phyloP scores from a whole-genome alignment of 2,888 invertebrate genomes.

The Oligia strigilis region DNA sequence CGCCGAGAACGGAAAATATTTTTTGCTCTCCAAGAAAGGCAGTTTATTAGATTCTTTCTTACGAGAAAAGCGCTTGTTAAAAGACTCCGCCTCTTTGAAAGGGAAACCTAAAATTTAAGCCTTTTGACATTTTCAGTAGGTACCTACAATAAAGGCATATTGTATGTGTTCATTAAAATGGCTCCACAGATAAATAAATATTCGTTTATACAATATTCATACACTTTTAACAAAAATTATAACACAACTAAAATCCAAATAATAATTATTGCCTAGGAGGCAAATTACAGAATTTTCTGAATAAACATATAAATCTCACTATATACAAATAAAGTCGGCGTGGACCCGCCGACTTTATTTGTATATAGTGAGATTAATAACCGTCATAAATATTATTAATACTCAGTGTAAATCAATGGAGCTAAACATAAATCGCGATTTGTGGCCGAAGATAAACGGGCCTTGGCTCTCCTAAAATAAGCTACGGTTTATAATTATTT shows the following conservation, averaged over 20 bases:
- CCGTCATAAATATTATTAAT: slow-evolving; percentile 52
- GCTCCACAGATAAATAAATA: background rate
- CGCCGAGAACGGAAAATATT: background rate
- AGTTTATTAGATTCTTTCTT: slow-evolving; percentile 17
- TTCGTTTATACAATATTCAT: too few relatives aligned
- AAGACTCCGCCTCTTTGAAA: background rate
- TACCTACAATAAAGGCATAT: background rate
- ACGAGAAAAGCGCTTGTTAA: background rate
- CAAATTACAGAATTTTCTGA: slow-evolving; percentile 17
- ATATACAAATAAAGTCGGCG: too few relatives aligned
- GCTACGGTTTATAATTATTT: background rate
- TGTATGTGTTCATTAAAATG: too few relatives aligned
- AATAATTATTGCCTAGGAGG: background rate
- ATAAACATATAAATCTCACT: slow-evolving; percentile 9
- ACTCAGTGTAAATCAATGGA: slow-evolving; percentile 38
- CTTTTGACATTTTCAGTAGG: background rate
- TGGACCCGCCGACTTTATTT: slow-evolving; percentile 28
- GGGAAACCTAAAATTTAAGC: background rate
- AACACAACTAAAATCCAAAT: background rate
- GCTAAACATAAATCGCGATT: slow-evolving; percentile 34
- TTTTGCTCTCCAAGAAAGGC: background rate
- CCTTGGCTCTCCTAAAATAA: slow-evolving; percentile 27
- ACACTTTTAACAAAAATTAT: background rate
- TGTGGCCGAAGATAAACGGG: slow-evolving; percentile 21
- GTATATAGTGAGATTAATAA: slow-evolving; percentile 40